A percentile compares a stretch with the other conserved stretches of the same genome.
Evolutionary conservation across 2,888 invertebrate species (phyloP).

Genomic region (Abrostola triplasia): DNA sequence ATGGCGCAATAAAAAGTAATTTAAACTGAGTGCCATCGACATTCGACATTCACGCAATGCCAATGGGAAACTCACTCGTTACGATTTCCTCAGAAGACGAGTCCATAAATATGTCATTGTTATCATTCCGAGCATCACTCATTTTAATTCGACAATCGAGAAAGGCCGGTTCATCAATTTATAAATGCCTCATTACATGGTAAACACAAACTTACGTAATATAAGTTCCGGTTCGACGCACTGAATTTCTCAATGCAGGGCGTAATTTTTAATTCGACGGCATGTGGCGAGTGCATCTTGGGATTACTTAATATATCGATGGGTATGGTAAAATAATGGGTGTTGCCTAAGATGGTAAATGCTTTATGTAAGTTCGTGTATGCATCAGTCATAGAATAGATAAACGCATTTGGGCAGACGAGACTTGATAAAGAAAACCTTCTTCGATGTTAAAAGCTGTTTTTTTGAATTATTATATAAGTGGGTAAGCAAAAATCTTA

Average conservation of each 20-base stretch:
- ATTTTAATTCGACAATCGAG: conserved; percentile 76
- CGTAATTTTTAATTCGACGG: conserved; percentile 74
- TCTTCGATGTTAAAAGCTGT: conserved; percentile 1
- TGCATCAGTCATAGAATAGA: conserved; percentile 38
- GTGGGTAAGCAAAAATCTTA: not conserved
- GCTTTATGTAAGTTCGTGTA: conserved; percentile 24
- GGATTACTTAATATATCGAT: conserved; percentile 59
- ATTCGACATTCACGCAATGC: conserved; percentile 18
- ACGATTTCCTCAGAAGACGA: conserved; percentile 56
- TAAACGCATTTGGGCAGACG: conserved; percentile 22
- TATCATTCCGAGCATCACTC: conserved; percentile 77
- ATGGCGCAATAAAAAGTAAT: conserved; percentile 23
- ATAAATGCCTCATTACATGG: conserved; percentile 78
- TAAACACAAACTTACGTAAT: conserved; percentile 62
- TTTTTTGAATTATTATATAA: not conserved
- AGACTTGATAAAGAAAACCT: conserved; percentile 32
- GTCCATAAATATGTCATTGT: conserved; percentile 74
- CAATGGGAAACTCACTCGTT: conserved; percentile 34
- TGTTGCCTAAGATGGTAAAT: conserved; percentile 49
- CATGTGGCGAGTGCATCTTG: conserved; percentile 61
- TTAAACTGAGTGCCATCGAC: conserved; percentile 16
- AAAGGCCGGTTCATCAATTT: conserved; percentile 74
- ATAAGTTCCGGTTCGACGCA: conserved; percentile 68
- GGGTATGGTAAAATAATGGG: conserved; percentile 55
- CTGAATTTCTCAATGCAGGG: conserved; percentile 71